Conservation (phyloP, 1,140 invertebrate genomes). For the Leptopilina clavipes region DNA sequence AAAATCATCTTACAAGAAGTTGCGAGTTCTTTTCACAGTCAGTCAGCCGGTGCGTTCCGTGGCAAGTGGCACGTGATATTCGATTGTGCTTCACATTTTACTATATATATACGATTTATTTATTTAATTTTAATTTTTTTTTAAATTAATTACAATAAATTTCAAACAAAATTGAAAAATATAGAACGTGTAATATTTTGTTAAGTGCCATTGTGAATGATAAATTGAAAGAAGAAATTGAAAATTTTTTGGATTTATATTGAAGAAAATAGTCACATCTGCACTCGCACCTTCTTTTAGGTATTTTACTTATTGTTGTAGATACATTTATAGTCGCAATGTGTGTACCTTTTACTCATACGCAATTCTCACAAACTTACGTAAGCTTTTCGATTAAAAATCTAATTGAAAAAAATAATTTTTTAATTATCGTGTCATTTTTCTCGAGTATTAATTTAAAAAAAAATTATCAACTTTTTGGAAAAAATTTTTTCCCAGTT, state of each 20-base stretch:
- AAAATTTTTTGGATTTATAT: not conserved
- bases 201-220: not conserved
- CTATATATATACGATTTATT: not conserved
- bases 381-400: conserved; percentile 11
- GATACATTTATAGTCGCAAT: not conserved
- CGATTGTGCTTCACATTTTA: not conserved
- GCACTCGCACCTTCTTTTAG: conserved; percentile 19
- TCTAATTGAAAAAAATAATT: not conserved
- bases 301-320: conserved; percentile 12
- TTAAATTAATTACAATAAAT: not conserved
- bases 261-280: conserved; percentile 16
- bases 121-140: not conserved
- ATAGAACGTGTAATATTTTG: not conserved
- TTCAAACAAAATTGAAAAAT: not conserved
- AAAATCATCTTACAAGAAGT: not conserved
- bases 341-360: not conserved
- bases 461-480: too few species aligned
- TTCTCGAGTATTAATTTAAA: too few species aligned
- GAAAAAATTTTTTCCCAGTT: too few species aligned
- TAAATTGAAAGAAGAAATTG: not conserved
- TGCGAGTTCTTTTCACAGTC: conserved; percentile 1
- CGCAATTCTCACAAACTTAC: conserved; percentile 5
- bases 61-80: not conserved
- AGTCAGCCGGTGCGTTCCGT: conserved; percentile 26
- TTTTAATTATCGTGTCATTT: not conserved